Percentiles rank a stretch among this genome's conserved stretches.
phyloP scores from a whole-genome alignment of 2,113 vertebrate species.

The Sprattus sprattus region DNA sequence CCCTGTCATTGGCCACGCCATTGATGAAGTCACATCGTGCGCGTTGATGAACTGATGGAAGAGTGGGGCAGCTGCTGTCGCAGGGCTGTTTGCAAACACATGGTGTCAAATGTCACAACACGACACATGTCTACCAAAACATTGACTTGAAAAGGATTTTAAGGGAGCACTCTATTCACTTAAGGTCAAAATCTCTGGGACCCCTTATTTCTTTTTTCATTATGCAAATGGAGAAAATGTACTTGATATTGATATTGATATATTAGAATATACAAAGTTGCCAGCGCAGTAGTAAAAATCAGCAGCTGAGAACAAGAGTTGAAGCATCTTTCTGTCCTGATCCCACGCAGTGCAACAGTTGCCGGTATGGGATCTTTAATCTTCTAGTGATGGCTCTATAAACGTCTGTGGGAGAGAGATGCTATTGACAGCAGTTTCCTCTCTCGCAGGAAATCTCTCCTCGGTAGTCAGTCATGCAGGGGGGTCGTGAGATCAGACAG shows the following conservation, averaged over 20 bases:
- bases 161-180: neutral
- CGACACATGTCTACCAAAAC: constrained; percentile 4
- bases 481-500: neutral
- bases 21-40: neutral
- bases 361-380: neutral
- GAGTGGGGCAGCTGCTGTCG: constrained; percentile 3
- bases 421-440: constrained; percentile 55
- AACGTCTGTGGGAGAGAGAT: constrained; percentile 53
- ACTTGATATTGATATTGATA: neutral
- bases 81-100: constrained; percentile 4
- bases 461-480: neutral
- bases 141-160: neutral
- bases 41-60: neutral
- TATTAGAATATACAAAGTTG: neutral
- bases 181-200: neutral
- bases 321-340: neutral
- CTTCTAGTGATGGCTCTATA: constrained; percentile 42
- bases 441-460: constrained; percentile 58
- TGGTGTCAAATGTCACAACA: constrained; percentile 10
- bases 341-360: neutral
- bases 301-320: neutral
- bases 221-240: neutral
- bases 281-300: neutral
- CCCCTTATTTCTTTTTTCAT: neutral
- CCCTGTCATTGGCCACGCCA: neutral